Conservation (phyloP, 2,797 vertebrate species). For the Amblyraja radiata region DNA sequence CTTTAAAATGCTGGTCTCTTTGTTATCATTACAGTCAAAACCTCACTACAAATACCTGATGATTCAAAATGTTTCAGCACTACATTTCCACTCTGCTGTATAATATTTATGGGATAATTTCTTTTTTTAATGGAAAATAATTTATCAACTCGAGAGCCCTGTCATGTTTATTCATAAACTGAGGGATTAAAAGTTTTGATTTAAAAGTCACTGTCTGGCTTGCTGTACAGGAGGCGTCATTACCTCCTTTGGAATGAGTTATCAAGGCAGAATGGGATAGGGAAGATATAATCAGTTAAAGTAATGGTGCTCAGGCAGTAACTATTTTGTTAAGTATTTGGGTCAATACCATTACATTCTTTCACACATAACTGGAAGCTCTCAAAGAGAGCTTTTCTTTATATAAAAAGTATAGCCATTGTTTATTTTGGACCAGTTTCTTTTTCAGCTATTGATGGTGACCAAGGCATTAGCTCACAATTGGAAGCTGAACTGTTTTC, state of each 20-base stretch:
- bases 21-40: not conserved
- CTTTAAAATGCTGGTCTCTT: not conserved
- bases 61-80: not conserved
- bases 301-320: conserved; percentile 21
- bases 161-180: not conserved
- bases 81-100: not conserved
- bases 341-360: conserved; percentile 57
- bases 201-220: not conserved
- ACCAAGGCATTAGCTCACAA: conserved; percentile 66
- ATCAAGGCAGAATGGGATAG: not conserved
- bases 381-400: conserved; percentile 61
- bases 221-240: not conserved
- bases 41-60: not conserved
- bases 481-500: conserved; percentile 64
- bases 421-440: conserved; percentile 68
- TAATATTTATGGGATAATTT: not conserved
- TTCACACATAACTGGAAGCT: conserved; percentile 60
- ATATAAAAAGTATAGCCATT: conserved; percentile 49
- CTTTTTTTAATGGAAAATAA: not conserved
- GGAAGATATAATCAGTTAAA: conserved; percentile 8
- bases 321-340: conserved; percentile 46
- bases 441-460: conserved; percentile 56
- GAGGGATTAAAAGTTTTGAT: not conserved
- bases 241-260: not conserved
- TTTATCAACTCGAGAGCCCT: not conserved